These are phyloP conservation scores for Musca vetustissima DNA, from an alignment of 1,140 invertebrate species.

Conservation along the genomic window DNA sequence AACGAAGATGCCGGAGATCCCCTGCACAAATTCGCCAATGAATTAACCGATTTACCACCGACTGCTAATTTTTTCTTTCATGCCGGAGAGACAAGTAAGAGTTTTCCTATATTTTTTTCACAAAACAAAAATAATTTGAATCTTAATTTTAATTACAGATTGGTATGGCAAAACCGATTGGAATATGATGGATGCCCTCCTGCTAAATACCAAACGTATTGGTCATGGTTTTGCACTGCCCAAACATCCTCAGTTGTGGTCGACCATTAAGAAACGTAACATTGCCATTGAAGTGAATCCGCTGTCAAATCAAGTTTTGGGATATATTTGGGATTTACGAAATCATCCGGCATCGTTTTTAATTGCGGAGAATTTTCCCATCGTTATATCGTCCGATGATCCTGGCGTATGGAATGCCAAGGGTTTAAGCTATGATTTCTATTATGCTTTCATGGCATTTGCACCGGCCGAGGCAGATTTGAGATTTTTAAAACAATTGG, in stretches of 20 bases:
- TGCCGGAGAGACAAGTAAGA: slow-evolving; percentile 74
- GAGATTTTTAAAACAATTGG: slow-evolving; percentile 68
- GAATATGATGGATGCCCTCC: slow-evolving; percentile 66
- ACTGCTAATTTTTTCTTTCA: slow-evolving; percentile 73
- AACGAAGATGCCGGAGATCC: slow-evolving; percentile 64
- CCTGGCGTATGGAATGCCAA: slow-evolving; percentile 67
- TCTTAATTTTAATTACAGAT: slow-evolving; percentile 46
- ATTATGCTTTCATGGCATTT: slow-evolving; percentile 72
- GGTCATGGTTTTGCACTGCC: slow-evolving; percentile 68
- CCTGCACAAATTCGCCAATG: slow-evolving; percentile 59
- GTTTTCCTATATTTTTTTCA: too few relatives aligned
- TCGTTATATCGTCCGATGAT: slow-evolving; percentile 71
- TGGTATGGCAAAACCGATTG: slow-evolving; percentile 62
- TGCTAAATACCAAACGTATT: slow-evolving; percentile 69
- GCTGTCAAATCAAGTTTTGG: slow-evolving; percentile 75
- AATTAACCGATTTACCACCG: slow-evolving; percentile 56
- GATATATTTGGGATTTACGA: slow-evolving; percentile 71
- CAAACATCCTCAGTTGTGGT: slow-evolving; percentile 73
- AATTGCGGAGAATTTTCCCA: slow-evolving; percentile 65
- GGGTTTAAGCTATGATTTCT: slow-evolving; percentile 72
- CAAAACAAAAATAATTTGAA: too few relatives aligned
- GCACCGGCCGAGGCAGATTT: slow-evolving; percentile 66
- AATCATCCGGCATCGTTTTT: slow-evolving; percentile 77
- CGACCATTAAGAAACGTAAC: slow-evolving; percentile 63
- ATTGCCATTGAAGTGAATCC: slow-evolving; percentile 84